Evolutionary conservation across 2,888 invertebrate genomes (phyloP).

Genomic region (Hirtodrosophila cameraria): DNA sequence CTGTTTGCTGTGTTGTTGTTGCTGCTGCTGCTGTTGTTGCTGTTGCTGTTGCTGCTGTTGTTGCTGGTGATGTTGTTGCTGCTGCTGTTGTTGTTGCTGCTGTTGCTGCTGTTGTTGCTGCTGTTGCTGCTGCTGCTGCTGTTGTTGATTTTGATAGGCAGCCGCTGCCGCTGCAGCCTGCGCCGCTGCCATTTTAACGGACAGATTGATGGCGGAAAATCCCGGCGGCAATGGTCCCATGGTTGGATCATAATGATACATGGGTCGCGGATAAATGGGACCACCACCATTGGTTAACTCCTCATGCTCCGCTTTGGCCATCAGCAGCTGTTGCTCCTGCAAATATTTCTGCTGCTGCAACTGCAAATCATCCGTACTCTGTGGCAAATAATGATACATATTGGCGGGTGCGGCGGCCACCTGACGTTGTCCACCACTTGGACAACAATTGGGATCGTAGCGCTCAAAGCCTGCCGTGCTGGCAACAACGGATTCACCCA

Average conservation of each 20-base stretch:
- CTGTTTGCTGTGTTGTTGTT: constrained; percentile 84
- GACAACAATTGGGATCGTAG: constrained; percentile 86
- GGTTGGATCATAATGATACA: constrained; percentile 92
- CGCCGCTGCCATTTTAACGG: constrained; percentile 89
- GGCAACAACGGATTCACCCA: constrained; percentile 48
- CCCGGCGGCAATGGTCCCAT: constrained; percentile 90
- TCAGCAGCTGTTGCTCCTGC: constrained; percentile 86
- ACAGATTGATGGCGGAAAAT: constrained; percentile 92
- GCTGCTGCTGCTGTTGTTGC: constrained; percentile 75
- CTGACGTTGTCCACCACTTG: constrained; percentile 47
- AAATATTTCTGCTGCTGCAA: constrained; percentile 86
- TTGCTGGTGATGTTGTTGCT: constrained; percentile 72
- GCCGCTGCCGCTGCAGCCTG: constrained; percentile 84
- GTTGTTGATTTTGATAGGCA: constrained; percentile 81
- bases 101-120: constrained; percentile 75
- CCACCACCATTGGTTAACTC: constrained; percentile 86
- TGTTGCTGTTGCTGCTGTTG: constrained; percentile 68
- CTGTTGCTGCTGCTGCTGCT: constrained; percentile 75
- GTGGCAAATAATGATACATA: constrained; percentile 87
- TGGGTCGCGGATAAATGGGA: constrained; percentile 91
- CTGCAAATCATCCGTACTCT: constrained; percentile 86
- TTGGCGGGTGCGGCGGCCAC: constrained; percentile 83
- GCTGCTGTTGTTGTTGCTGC: constrained; percentile 77
- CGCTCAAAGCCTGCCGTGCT: constrained; percentile 86
- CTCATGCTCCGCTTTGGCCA: constrained; percentile 89